Evolutionary conservation across 2,888 invertebrate species (phyloP).

Genomic region (Heteropelma amictum): DNA sequence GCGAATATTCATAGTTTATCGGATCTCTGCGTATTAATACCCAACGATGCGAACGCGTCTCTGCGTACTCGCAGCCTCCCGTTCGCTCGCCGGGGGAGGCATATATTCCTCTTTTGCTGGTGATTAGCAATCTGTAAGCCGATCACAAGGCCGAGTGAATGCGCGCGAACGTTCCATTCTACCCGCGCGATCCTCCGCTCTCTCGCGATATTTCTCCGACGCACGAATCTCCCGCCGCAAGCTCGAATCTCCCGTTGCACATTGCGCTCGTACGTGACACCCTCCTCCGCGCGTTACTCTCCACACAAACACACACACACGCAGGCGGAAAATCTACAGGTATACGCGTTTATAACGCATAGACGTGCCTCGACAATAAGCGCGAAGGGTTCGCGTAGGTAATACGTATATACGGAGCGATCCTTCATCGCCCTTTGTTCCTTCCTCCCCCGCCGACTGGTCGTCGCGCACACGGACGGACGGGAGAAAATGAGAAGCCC

Average conservation of each 20-base stretch:
- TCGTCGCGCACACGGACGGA: not conserved
- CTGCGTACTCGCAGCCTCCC: too few species aligned
- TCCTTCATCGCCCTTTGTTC: not conserved
- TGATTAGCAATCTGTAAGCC: constrained; percentile 77
- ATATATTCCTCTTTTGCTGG: constrained; percentile 67
- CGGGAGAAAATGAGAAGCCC: not conserved
- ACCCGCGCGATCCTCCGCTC: constrained; percentile 55
- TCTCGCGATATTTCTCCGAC: constrained; percentile 51
- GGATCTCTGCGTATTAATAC: too few species aligned
- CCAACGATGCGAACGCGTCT: too few species aligned
- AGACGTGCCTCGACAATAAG: constrained; percentile 2
- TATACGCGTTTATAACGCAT: too few species aligned
- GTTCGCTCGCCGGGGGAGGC: too few species aligned
- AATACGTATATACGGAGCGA: not conserved
- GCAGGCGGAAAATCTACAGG: too few species aligned
- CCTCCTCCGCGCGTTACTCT: not conserved
- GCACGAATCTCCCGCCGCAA: constrained; percentile 20
- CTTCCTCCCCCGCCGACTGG: not conserved
- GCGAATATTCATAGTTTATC: too few species aligned
- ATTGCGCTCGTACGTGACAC: constrained; percentile 1
- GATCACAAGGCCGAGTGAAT: constrained; percentile 73
- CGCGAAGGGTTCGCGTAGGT: not conserved
- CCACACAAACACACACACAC: not conserved
- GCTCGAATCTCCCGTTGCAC: constrained; percentile 8
- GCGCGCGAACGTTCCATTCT: constrained; percentile 67